phyloP scores from a whole-genome alignment of 2,888 invertebrate genomes.

The Atrina japonica region DNA sequence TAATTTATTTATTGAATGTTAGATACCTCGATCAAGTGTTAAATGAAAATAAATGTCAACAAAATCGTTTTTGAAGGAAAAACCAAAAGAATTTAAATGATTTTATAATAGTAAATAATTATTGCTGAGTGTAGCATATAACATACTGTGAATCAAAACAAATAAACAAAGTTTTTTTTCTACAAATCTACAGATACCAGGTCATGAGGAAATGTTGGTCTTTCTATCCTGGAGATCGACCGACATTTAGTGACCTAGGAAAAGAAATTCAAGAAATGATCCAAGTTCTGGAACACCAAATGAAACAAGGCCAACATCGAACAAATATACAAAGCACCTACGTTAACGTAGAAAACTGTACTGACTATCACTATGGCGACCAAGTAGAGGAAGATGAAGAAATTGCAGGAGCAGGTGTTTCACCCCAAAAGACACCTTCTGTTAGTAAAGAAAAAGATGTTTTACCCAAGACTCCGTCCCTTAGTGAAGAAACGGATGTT shows the following conservation, averaged over 20 bases:
- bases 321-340: conserved; percentile 71
- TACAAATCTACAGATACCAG: conserved; percentile 68
- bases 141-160: no score
- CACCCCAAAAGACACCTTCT: no score
- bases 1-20: no score
- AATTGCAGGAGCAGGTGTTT: conserved; percentile 1
- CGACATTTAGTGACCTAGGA: conserved; percentile 64
- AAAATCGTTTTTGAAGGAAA: no score
- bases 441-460: neutral
- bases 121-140: no score
- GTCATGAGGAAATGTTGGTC: conserved; percentile 73
- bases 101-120: no score
- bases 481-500: neutral
- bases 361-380: conserved; percentile 61
- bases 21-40: no score
- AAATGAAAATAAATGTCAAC: no score
- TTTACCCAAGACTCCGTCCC: no score
- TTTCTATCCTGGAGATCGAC: conserved; percentile 62
- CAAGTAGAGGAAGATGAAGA: conserved; percentile 12
- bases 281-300: conserved; percentile 66
- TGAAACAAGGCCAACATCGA: conserved; percentile 63
- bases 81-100: no score
- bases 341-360: conserved; percentile 63
- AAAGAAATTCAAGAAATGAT: conserved; percentile 67
- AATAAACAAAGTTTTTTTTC: no score